Base-by-base conservation (phyloP, 2,888 invertebrate genomes). In the Nomada goodeniana region DNA sequence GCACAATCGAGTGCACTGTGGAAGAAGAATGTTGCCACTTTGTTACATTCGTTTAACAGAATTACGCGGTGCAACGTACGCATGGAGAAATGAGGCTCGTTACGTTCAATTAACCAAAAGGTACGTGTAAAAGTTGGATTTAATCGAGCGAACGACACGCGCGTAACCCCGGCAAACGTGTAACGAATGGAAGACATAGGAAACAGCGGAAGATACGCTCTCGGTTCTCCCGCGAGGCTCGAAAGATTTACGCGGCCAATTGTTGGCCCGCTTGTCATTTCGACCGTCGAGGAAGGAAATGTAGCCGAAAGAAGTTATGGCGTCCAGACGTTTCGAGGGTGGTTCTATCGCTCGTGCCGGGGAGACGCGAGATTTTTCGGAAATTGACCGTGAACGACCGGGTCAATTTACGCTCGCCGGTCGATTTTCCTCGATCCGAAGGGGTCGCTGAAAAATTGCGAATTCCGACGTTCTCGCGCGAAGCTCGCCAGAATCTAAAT, bases 371-470 rank as follows among this genome's bases (percentile, higher is more conserved):
- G 83, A 79, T 83, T 83, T 84, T 83, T 83, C 83, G 83, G 78
- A 84, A 84, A 83, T 84, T 76, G 83, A 84, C 83, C 83, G 83
- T 83, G 75, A 84, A 84, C 83, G 75, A 78, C 64, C 73, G 76
- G 74, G 73, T 83, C 83, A 71, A 83, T 83, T 83, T 83, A 82
- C 83, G 74, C 83, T 71, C 15, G 23, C 52, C 44, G 72, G 52
- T 42, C 65, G 74, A 50, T 71, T 68, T 69, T 68, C 59, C 53
- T 20, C 59, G 29, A 55, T 26, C 68, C 68, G 53, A 44, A 44
- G 42, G 53, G 82, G 77, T 26, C 18, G 55, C 26, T 23, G 73
- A 65, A 76, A 82, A 83, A 83, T 76, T 76, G 70, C 65, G 73
- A 76, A 82, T 83, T 83, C 82, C 82, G 80, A 82, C 82, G 82